Evolutionary conservation across 2,888 invertebrate species (phyloP).

Genomic region (Drosophila quinaria): DNA sequence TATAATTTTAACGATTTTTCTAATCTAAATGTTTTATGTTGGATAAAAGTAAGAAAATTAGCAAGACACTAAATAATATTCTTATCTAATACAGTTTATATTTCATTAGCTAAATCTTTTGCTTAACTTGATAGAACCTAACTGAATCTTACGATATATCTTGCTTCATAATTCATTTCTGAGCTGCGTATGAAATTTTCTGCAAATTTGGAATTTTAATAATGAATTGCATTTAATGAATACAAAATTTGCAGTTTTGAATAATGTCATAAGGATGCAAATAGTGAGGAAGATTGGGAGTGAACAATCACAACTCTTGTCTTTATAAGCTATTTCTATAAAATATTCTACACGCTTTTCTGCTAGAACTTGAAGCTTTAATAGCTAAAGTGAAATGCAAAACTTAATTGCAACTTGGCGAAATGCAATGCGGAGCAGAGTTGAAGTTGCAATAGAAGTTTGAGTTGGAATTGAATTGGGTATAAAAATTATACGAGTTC

Average conservation of each 20-base stretch:
- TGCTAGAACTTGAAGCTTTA: not conserved
- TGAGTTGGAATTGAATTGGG: constrained; percentile 9
- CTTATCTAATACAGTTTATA: too few relatives aligned
- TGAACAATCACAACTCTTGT: not conserved
- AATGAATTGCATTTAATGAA: too few relatives aligned
- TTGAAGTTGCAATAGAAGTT: not conserved
- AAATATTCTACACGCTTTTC: not conserved
- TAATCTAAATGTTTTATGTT: too few relatives aligned
- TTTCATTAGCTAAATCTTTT: too few relatives aligned
- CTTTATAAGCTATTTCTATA: not conserved
- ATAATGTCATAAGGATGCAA: not conserved
- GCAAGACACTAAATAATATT: too few relatives aligned
- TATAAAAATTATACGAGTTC: constrained; percentile 40
- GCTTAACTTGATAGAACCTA: too few relatives aligned
- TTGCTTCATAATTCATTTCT: too few relatives aligned
- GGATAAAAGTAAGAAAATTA: too few relatives aligned
- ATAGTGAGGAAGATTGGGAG: not conserved
- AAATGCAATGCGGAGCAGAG: constrained; percentile 6
- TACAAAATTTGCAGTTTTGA: not conserved
- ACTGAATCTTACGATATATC: too few relatives aligned
- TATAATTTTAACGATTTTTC: too few relatives aligned
- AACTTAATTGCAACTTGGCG: constrained; percentile 16
- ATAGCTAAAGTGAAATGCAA: constrained; percentile 1
- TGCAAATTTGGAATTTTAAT: too few relatives aligned
- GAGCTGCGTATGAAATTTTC: too few relatives aligned